Base-by-base conservation (phyloP, 1,140 invertebrate genomes). In the Trypoxylus dichotomus region DNA sequence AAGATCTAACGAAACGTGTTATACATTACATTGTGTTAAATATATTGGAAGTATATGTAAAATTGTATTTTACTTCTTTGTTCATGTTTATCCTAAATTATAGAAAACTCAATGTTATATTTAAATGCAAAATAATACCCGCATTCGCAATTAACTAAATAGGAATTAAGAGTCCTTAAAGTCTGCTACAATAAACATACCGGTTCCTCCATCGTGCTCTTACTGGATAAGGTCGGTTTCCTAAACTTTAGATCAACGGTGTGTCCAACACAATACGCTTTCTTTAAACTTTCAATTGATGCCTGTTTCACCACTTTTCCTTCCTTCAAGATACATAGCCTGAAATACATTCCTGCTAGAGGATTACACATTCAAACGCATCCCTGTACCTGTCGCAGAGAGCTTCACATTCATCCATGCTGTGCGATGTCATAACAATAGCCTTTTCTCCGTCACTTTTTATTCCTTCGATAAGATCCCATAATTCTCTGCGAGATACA, bases 331-430 rank as follows among this genome's bases (percentile, higher is more conserved):
- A 97, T 96, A 5, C 92, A 94, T 54, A 97, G 85, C 73, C 94
- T 84, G 76, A 74, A 81, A 79, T 76, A 13, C 15, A 75, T 29
- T 32, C 13, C 15, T 13, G 10, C 10, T 19, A 24, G 8, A 63
- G 3, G 29, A n/a, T 37, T 21, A 27, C 19, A 76, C 37, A 8
- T 1, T 76, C 25, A 68, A 25, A 19, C 15, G 19, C 10, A 43
- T 41, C 37, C 19, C 54, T 8, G 25, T 82, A 85, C 83, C 82
- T 88, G 58, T 90, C 88, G 81, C 94, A 96, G 1, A 95, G 87
- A 10, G 91, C 90, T 85, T 95, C 94, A 86, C 93, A 95, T 88
- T 97, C 96, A 86, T 96, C 95, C 95, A 97, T 96, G 81, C 94
- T 91, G 78, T 91, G 90, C 8, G 90, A 91, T 7, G 90, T 91